phyloP scores from a whole-genome alignment of 2,888 invertebrate species.

The Drosophila macrospina region DNA sequence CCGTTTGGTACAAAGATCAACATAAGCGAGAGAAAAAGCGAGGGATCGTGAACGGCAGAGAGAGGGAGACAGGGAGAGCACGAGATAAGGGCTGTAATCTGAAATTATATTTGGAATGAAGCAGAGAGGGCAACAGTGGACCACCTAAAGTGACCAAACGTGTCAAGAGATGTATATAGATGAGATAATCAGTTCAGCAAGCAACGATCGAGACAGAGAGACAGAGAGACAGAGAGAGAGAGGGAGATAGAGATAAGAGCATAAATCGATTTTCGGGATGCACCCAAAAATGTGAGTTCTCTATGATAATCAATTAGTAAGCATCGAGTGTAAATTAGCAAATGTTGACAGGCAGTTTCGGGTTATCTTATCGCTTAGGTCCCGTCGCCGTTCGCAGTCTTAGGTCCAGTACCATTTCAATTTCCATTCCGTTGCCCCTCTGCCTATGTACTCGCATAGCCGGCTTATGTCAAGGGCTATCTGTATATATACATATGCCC shows the following conservation, averaged over 20 bases:
- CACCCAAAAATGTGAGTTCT: slow-evolving; percentile 1
- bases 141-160: slow-evolving; percentile 32
- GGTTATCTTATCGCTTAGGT: slow-evolving; percentile 38
- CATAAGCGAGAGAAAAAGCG: too few species aligned
- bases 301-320: slow-evolving; percentile 68
- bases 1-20: slow-evolving; percentile 43
- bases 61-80: neutral
- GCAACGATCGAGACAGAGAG: neutral
- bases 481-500: slow-evolving; percentile 58
- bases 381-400: too few species aligned
- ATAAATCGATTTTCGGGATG: neutral
- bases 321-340: slow-evolving; percentile 68
- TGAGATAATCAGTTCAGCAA: slow-evolving; percentile 19
- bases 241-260: slow-evolving; percentile 17
- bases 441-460: slow-evolving; percentile 7
- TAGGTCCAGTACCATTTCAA: too few species aligned
- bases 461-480: slow-evolving; percentile 74
- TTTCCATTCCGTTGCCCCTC: neutral
- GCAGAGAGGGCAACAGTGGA: slow-evolving; percentile 5
- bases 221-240: too few species aligned
- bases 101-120: neutral
- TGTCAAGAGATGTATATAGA: slow-evolving; percentile 15
- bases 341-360: slow-evolving; percentile 42
- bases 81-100: slow-evolving; percentile 26
- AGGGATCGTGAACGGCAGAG: neutral